Evolutionary conservation across 1,140 invertebrate genomes (phyloP).

Genomic region (Drosophila miranda): DNA sequence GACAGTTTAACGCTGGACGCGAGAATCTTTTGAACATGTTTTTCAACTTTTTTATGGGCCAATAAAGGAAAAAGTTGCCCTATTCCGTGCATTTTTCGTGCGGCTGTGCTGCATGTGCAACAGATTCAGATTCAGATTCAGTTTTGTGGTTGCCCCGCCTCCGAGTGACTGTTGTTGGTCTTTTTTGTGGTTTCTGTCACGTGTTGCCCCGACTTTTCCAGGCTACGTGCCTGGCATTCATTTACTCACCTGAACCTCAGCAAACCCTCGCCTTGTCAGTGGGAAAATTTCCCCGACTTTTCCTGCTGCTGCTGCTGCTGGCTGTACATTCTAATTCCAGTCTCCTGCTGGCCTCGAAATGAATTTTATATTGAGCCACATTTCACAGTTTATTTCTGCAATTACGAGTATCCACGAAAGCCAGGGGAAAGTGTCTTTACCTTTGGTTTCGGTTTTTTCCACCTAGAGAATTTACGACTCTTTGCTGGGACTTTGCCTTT

Average conservation of each 20-base stretch:
- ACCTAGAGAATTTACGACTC: constrained; percentile 35
- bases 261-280: constrained; percentile 5
- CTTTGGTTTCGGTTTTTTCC: constrained; percentile 31
- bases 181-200: constrained; percentile 38
- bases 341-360: constrained; percentile 23
- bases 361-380: constrained; percentile 49
- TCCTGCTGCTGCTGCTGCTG: constrained; percentile 2
- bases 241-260: constrained; percentile 9
- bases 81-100: constrained; percentile 40
- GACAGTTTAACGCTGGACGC: constrained; percentile 53
- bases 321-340: constrained; percentile 27
- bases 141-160: constrained; percentile 8
- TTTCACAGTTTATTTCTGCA: constrained; percentile 49
- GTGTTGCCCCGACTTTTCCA: constrained; percentile 15
- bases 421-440: constrained; percentile 25
- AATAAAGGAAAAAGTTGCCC: constrained; percentile 63
- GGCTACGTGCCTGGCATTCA: constrained; percentile 33
- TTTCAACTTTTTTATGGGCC: constrained; percentile 63
- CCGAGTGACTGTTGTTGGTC: not conserved
- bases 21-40: constrained; percentile 33
- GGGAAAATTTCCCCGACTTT: constrained; percentile 19
- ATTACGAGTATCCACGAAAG: constrained; percentile 16
- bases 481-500: constrained; percentile 15
- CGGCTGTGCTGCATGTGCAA: constrained; percentile 37
- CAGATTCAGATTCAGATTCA: constrained; percentile 25